These are phyloP conservation scores for Phalloptychus januarius DNA, from an alignment of 2,797 vertebrate genomes.

Conservation along the genomic window DNA sequence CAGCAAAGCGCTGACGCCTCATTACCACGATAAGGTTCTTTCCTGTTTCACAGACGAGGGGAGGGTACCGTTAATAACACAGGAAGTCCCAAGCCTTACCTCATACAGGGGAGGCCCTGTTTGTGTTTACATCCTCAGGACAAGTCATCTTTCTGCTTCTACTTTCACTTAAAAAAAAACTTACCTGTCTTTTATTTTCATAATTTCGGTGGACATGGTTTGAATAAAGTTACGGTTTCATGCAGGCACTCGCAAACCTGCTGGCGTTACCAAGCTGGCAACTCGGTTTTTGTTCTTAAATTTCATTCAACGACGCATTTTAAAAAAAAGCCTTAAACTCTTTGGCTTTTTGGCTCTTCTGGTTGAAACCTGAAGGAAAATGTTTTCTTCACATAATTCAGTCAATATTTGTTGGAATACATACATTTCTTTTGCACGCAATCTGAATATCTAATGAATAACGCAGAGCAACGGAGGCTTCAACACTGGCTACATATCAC, in stretches of 20 bases:
- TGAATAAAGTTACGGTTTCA: not conserved
- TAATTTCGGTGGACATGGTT: not conserved
- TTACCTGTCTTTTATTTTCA: not conserved
- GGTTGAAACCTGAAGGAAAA: not conserved
- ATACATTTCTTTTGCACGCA: not conserved
- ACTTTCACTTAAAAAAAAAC: not conserved
- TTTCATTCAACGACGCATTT: no score
- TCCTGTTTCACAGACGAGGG: constrained; percentile 24
- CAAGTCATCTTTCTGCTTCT: not conserved
- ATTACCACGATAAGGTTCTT: constrained; percentile 4
- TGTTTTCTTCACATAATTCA: not conserved
- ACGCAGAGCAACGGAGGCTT: not conserved
- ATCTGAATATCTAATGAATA: not conserved
- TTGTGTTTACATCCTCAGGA: constrained; percentile 1
- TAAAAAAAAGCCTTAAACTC: no score
- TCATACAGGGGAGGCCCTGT: constrained; percentile 8
- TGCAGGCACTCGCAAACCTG: not conserved
- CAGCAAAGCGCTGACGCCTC: not conserved
- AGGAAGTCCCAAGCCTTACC: constrained; percentile 39
- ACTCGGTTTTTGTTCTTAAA: no score
- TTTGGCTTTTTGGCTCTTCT: no score
- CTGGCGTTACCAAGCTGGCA: not conserved
- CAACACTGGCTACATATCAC: not conserved
- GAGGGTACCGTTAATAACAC: constrained; percentile 30
- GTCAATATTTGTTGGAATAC: not conserved